A percentile compares a stretch with the other conserved stretches of the same genome.
phyloP scores from a whole-genome alignment of 2,888 invertebrate species.

The Cryptus viduatorius region DNA sequence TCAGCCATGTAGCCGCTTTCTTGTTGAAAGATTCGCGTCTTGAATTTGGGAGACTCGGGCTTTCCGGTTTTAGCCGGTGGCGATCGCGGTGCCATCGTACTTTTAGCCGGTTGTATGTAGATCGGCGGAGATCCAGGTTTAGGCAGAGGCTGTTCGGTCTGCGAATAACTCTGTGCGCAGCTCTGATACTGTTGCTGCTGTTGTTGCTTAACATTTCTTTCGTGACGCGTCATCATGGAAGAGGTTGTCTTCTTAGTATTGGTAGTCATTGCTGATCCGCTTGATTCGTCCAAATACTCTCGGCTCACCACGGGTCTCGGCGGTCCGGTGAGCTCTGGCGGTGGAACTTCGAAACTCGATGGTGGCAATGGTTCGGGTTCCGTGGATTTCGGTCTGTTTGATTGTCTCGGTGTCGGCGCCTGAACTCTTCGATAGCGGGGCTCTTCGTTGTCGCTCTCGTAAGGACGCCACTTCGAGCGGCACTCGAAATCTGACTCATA shows the following conservation, averaged over 20 bases:
- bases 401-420: constrained; percentile 85
- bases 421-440: constrained; percentile 86
- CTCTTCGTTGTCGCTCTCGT: constrained; percentile 89
- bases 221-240: constrained; percentile 75
- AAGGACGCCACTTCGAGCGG: constrained; percentile 87
- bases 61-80: constrained; percentile 76
- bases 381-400: constrained; percentile 86
- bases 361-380: constrained; percentile 87
- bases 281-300: constrained; percentile 75
- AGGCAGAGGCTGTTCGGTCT: constrained; percentile 74
- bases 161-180: constrained; percentile 67
- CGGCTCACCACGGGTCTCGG: constrained; percentile 74
- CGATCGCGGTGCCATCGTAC: constrained; percentile 80
- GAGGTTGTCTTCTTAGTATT: constrained; percentile 74
- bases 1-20: constrained; percentile 90
- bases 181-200: constrained; percentile 70
- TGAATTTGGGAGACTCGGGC: constrained; percentile 86
- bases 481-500: constrained; percentile 89
- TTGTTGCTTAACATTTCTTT: constrained; percentile 76
- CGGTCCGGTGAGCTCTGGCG: constrained; percentile 77
- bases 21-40: constrained; percentile 84
- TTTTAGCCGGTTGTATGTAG: constrained; percentile 79
- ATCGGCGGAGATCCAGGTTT: constrained; percentile 83
- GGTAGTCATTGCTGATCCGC: constrained; percentile 19
- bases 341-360: constrained; percentile 86